Base-by-base conservation (phyloP, 2,888 invertebrate genomes). In the Poecilus cupreus region DNA sequence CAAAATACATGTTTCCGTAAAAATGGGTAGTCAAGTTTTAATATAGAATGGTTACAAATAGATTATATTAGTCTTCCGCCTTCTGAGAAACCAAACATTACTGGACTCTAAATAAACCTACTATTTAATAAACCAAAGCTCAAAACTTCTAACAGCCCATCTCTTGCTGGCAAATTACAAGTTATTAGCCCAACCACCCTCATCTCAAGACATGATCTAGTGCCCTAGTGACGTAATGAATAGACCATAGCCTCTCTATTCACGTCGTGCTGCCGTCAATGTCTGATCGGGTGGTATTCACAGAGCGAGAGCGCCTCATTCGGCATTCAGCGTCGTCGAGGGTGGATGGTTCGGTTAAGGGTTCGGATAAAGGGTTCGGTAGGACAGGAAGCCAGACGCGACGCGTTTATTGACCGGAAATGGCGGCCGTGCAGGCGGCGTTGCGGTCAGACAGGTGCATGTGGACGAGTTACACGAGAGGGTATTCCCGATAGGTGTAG, bases 371-470 rank as follows among this genome's bases (percentile, higher is more conserved):
- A n/a, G 39, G 13, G 64, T 32, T 16, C 64, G 64, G 64, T 32
- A 68, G 37, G 64, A 37, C 64, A 51, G 51, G 51, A 51, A 51
- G 18, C 51, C 51, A 68, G 32, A 68, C 64, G 64, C 64, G 64
- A 68, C 64, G 64, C 64, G 64, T 68, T 68, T 68, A 68, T 68
- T 68, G 64, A 68, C 64, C 64, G 64, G 64, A 68, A 68, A 68
- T 68, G 39, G 39, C 37, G 64, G 39, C 18, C 8, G 26, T 22
- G 60, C 32, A 16, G 60, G 24, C 32, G 51, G 8, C 51, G 51
- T 60, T 60, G 60, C 16, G 60, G 60, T 60, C 32, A 22, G 6
- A 16, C 60, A 68, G 64, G 64, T 68, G 39, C 18, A 68, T 68
- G 26, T 60, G 26, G 37, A 3, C 5, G n/a, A 11, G 13, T 22